These are phyloP conservation scores for Pterois miles DNA, from an alignment of 2,797 vertebrate species.

Conservation along the genomic window DNA sequence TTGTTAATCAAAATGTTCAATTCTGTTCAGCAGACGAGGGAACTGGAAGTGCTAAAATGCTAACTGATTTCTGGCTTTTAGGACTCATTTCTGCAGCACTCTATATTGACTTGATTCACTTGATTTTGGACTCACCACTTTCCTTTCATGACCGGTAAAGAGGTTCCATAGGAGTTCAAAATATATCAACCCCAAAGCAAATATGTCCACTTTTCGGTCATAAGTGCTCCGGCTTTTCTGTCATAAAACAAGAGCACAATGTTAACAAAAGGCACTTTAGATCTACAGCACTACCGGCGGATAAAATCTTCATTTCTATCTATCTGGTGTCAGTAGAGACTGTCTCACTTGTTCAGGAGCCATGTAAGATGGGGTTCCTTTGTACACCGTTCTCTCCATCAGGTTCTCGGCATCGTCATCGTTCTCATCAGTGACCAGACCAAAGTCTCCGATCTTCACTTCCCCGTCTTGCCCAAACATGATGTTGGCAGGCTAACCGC, in stretches of 20 bases:
- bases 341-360: constrained; percentile 91
- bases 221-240: constrained; percentile 65
- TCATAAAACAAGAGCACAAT: constrained; percentile 30
- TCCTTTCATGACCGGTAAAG: constrained; percentile 15
- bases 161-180: constrained; percentile 82
- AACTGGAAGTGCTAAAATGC: too few species aligned
- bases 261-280: neutral
- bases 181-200: constrained; percentile 81
- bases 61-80: too few species aligned
- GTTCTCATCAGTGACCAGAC: constrained; percentile 83
- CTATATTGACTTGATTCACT: neutral
- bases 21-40: too few species aligned
- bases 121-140: constrained; percentile 11
- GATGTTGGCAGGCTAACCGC: constrained; percentile 88
- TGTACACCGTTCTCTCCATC: constrained; percentile 67
- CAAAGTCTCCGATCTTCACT: constrained; percentile 94
- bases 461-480: constrained; percentile 79
- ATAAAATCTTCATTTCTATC: neutral
- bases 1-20: too few species aligned
- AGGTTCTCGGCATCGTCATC: constrained; percentile 47
- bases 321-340: neutral
- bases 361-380: constrained; percentile 88
- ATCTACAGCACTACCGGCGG: neutral
- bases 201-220: constrained; percentile 82
- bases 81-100: too few species aligned